Evolutionary conservation across 2,113 vertebrate species (phyloP), one percentile per base, ranked within the genome.

Genomic region (Rissa tridactyla): DNA sequence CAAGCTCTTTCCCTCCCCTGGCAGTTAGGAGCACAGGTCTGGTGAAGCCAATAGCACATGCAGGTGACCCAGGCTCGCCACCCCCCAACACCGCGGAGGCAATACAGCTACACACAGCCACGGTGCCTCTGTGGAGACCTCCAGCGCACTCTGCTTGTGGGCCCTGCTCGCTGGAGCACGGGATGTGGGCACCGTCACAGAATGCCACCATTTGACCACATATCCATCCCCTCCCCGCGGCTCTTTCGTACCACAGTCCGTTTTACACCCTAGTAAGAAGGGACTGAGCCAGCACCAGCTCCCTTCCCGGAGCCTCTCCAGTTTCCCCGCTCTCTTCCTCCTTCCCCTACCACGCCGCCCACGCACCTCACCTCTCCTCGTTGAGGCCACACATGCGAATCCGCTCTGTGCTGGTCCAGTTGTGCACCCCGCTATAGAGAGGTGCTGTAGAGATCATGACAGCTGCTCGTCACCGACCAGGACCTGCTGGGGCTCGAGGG

Each of bases 391-490:
- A 98, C 98, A 98, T 98, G 97, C 97, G 98, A 97, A 98, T 98
- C 76, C 98, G 97, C 94, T 98, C 98, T 90, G 97, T 95, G 91
- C 97, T 97, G 93, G 98, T 98, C 97, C 98, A 98, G 97, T 98
- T 98, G 95, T 98, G 98, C 95, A 98, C 98, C 88, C 97, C 93
- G 18, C 97, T 98, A 86, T 97, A 98, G 34, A 98, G 98, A 86
- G 98, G 98, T 96, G 98, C 98, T 16, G 98, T 98, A 95, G 98
- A 98, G 98, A 99, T 98, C 98, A 99, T 98, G 98, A 97, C 98
- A 98, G 98, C 98, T 97, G 96, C 95, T 98, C 94, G 68, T 92
- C 94, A 90, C 97, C 79, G 27, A 90, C 89, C n/a, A 40, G 95
- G 90, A 97, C 94, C 88, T 93, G 94, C 88, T 86, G 92, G 95